Base-by-base conservation (phyloP, 2,888 invertebrate genomes). In the Alloplasta piceator region DNA sequence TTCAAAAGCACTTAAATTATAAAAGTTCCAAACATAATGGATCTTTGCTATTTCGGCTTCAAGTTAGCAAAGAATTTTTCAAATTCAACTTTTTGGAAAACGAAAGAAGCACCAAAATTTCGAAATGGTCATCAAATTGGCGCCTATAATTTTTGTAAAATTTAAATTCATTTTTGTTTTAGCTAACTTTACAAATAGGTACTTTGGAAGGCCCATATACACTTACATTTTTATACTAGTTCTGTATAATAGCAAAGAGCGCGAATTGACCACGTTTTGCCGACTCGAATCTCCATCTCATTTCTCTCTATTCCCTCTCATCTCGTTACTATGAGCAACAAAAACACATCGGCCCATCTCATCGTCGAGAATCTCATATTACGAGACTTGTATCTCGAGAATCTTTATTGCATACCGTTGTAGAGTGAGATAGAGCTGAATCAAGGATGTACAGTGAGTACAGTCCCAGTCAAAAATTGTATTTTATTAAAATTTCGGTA, bases 261-360 rank as follows among this genome's bases (percentile, higher is more conserved):
- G 43, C 14, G 74, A 70, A 79, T 79, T 71, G 74, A 66, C 79
- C 74, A 79, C 74, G 70, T 79, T 79, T 74, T 64, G 26, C 52
- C 58, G 63, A 50, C 64, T 79, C 60, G 74, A 79, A 70, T 58
- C 70, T 58, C 48, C 58, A 43, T 60, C 77, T 46, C 43, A 64
- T 56, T 48, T 78, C 56, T 48, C 78, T 60, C 71, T 10, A 43
- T 73, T 61, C 55, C 73, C 60, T 41, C 61, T 67, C 72, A 67
- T 73, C 78, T 78, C 78, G 78, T 78, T 78, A 67, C 55, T 58
- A 67, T 61, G 78, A 50, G 46, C 78, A 73, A 63, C 72, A 26
- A 26, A 26, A 26, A 12, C 38, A 50, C 39, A 50, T 66, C 38
- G 48, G 6, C 52, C 38, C 39, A 6, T 10, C 68, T 36, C 14